Conservation (phyloP, 2,888 invertebrate genomes). For the Frankliniella intonsa region DNA sequence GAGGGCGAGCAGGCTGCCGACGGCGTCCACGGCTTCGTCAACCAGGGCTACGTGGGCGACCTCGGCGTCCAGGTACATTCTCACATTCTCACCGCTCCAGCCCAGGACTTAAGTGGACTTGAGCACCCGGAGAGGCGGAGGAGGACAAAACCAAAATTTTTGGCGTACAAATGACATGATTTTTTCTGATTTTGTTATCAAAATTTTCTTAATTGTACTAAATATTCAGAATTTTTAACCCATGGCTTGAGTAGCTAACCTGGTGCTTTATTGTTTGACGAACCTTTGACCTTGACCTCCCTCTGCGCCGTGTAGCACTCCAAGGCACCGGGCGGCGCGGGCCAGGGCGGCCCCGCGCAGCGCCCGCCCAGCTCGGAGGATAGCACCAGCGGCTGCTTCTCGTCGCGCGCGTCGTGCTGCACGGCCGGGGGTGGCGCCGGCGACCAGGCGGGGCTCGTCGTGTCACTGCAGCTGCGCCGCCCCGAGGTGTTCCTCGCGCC, state of each 20-base stretch:
- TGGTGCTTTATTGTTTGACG: background rate
- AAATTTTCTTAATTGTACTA: too few relatives aligned
- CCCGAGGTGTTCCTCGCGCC: constrained; percentile 73
- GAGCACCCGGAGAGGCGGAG: background rate
- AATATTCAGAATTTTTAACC: too few relatives aligned
- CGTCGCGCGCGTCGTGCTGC: constrained; percentile 47
- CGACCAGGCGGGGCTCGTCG: constrained; percentile 52
- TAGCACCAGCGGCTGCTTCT: constrained; percentile 57
- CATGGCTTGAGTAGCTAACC: background rate
- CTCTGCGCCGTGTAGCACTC: too few relatives aligned
- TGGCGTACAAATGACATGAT: too few relatives aligned
- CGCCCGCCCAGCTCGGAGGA: constrained; percentile 53
- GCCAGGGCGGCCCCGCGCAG: background rate
- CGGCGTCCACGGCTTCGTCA: constrained; percentile 58
- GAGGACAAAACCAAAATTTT: too few relatives aligned
- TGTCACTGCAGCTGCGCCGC: constrained; percentile 68
- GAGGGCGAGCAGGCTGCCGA: constrained; percentile 56
- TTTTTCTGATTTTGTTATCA: too few relatives aligned
- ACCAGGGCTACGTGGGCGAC: constrained; percentile 67
- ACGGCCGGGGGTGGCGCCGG: constrained; percentile 42
- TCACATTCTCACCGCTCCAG: background rate
- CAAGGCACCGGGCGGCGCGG: background rate
- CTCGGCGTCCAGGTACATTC: constrained; percentile 40
- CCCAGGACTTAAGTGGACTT: constrained; percentile 11
- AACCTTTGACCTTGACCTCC: background rate